A percentile compares a stretch with the other conserved stretches of the same genome.
phyloP scores from a whole-genome alignment of 2,113 vertebrate genomes.

The Oncorhynchus mykiss region DNA sequence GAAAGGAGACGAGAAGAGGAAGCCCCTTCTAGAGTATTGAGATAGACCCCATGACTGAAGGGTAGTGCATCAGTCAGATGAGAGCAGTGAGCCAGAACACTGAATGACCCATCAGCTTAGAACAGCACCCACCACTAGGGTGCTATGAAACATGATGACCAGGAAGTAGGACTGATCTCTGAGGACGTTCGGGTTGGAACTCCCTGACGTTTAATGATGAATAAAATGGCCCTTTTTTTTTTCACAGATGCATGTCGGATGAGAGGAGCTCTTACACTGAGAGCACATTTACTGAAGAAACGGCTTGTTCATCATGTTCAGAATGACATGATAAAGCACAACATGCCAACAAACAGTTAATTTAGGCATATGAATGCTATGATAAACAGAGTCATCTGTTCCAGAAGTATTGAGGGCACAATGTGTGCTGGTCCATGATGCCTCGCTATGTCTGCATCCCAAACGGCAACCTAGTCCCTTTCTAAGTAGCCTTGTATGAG shows the following conservation, averaged over 20 bases:
- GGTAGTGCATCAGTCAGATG: constrained; percentile 40
- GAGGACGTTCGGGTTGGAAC: not conserved
- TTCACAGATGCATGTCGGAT: no score
- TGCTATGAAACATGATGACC: constrained; percentile 27
- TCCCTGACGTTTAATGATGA: not conserved
- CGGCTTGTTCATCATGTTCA: constrained; percentile 3
- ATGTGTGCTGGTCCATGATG: not conserved
- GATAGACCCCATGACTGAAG: constrained; percentile 38
- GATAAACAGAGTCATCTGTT: constrained; percentile 1
- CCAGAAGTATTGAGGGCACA: not conserved
- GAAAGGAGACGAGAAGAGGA: no score
- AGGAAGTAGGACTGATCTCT: constrained; percentile 3
- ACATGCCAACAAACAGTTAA: not conserved
- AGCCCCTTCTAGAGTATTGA: not conserved
- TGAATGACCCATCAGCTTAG: constrained; percentile 38
- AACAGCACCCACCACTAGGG: constrained; percentile 37
- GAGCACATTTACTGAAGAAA: not conserved
- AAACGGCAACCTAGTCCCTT: no score
- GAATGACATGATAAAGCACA: not conserved
- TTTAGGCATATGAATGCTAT: not conserved
- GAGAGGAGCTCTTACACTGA: not conserved
- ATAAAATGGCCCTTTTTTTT: not conserved
- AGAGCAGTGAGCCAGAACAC: constrained; percentile 45
- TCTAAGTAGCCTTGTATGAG: no score
- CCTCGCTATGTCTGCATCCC: not conserved